Base-by-base conservation (phyloP, 1,140 invertebrate genomes). In the Oppia nitens region DNA sequence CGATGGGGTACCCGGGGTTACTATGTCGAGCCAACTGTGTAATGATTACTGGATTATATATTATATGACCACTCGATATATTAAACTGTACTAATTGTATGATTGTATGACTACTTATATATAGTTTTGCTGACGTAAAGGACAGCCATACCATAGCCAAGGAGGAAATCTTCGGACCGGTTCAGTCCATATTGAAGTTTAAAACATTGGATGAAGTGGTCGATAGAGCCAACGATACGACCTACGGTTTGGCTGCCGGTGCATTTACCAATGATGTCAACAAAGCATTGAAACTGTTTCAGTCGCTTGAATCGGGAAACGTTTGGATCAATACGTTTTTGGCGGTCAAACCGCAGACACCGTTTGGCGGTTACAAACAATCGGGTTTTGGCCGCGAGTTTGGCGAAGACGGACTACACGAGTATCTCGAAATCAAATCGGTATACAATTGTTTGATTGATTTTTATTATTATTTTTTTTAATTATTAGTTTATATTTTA, bases 1-100 rank as follows among this genome's bases (percentile, higher is more conserved):
- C 76, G 81, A 32, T 66, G 77, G 27, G 83, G 84, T 0, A 78
- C 47, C 21, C 78, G 78, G 59, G 95, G 95, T 0, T 97, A 86
- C 71, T 99, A 83, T 70, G 76, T 98, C 17, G 74, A 93, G 68
- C 95, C 95, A 21, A 98, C 95, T 0, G 89, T 99, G 1, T 98
- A n/a, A n/a, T 98, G 73, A 80, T 84, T n/a, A 80, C n/a, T n/a
- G n/a, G n/a, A n/a, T n/a, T n/a, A n/a, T n/a, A n/a, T n/a, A n/a
- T n/a, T n/a, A n/a, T n/a, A n/a, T n/a, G n/a, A n/a, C n/a, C n/a
- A n/a, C n/a, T n/a, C n/a, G n/a, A n/a, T n/a, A n/a, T n/a, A n/a
- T n/a, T n/a, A n/a, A n/a, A n/a, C n/a, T n/a, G n/a, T n/a, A n/a
- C n/a, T n/a, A n/a, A n/a, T n/a, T n/a, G n/a, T n/a, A n/a, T n/a